A percentile compares a stretch with the other conserved stretches of the same genome.
phyloP scores from a whole-genome alignment of 2,888 invertebrate species.

The Clostera curtula region DNA sequence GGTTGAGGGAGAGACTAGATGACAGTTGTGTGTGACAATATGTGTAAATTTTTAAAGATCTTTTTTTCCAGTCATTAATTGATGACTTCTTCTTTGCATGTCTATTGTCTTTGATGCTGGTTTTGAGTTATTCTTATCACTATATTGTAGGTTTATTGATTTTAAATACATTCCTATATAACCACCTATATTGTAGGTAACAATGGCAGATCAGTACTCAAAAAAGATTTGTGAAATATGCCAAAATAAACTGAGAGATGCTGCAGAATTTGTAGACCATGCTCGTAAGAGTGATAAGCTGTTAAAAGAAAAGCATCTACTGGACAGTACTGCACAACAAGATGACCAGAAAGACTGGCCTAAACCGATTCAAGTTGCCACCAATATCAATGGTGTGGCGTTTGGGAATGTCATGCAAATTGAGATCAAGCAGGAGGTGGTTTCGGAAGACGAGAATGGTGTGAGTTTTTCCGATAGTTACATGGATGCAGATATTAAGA shows the following conservation, averaged over 20 bases:
- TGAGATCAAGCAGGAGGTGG: slow-evolving; percentile 53
- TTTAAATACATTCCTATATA: no score
- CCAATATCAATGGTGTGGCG: slow-evolving; percentile 28
- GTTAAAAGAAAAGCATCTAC: slow-evolving; percentile 20
- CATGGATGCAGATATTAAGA: slow-evolving; percentile 45
- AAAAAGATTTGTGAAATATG: slow-evolving; percentile 48
- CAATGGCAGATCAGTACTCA: slow-evolving; percentile 37
- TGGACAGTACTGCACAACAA: slow-evolving; percentile 8
- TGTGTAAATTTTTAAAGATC: no score
- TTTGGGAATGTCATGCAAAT: slow-evolving; percentile 28
- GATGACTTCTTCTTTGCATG: no score
- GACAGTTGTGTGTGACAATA: no score
- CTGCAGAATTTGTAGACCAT: slow-evolving; percentile 34
- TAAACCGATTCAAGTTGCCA: slow-evolving; percentile 52
- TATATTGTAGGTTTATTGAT: no score
- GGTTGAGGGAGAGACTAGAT: no score
- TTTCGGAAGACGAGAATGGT: slow-evolving; percentile 47
- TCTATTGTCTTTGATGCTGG: no score
- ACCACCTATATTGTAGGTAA: slow-evolving; percentile 33
- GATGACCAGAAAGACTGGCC: slow-evolving; percentile 41
- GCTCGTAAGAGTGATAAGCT: slow-evolving; percentile 36
- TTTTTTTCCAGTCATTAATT: no score
- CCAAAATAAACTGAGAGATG: slow-evolving; percentile 33
- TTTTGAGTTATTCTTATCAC: no score
- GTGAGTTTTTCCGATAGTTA: slow-evolving; percentile 12